Base-by-base conservation (phyloP, 1,140 invertebrate species). In the Brachionus sp. region DNA sequence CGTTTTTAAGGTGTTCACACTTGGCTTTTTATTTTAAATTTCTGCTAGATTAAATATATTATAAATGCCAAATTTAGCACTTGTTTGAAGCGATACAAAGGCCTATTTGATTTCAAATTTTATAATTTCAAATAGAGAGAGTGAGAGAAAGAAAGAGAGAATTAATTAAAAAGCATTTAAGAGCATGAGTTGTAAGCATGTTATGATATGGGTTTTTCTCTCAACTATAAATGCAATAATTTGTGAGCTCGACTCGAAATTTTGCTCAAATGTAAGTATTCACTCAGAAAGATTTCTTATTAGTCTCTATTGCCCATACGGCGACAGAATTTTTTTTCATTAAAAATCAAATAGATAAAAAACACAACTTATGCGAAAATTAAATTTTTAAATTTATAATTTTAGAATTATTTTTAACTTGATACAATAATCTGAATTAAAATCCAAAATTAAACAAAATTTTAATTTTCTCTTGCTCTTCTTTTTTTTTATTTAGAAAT, bases 401-500 rank as follows among this genome's bases (percentile, higher is more conserved):
- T 57, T 57, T 7, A 57, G 19, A 57, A 57, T 23, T 57, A 57
- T 23, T 57, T 57, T 57, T 57, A 57, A 57, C 39, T 42, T 42
- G 39, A 42, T 42, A 42, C 16, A 7, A 57, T 57, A 57, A 57
- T 57, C 50, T 57, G 19, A 57, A 25, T 50, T 19, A 66, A 70
- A 70, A 39, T 44, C 37, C 16, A 37, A 70, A 70, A 70, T 12
- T 9, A 6, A 3, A 39, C 16, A 7, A 7, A 12, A 64, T 2
- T 29, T 9, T 29, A 25, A 25, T 64, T 19, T 29, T 29, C 7
- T 39, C 37, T 19, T 39, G 5, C 37, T 37, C 16, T 42, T 42
- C 19, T 42, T 70, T 39, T 70, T 70, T 37, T 16, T 37, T n/a
- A n/a, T n/a, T 7, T 70, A 70, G 66, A 70, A 70, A 16, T 70